Base-by-base conservation (phyloP, 92 coral and sea anemone species). In the Epizoanthus rinbou region DNA sequence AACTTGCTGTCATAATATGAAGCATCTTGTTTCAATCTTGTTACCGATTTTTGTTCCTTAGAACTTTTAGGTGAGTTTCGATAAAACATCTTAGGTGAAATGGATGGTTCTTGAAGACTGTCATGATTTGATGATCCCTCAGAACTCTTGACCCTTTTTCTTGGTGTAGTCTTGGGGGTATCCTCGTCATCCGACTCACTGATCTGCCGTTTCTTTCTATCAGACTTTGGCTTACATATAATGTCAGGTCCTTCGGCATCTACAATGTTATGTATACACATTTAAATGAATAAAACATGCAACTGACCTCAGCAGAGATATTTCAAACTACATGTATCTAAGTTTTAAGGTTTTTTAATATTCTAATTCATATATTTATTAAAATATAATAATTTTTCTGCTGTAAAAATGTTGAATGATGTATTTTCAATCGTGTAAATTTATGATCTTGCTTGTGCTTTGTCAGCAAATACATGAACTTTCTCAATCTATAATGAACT, bases 101-200 rank as follows among this genome's bases (percentile, higher is more conserved):
- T 58, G 54, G 54, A 47, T 17, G 68, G 45, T 1, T 37, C 82
- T 11, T 19, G 31, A 59, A 25, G 43, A 52, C 31, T 22, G 19
- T 59, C 21, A 8, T 52, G 52, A 19, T 19, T 25, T 35, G 68
- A 8, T 19, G 69, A 60, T 13, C 63, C 69, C 14, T 62, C 58
- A 5, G 19, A 33, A 21, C 70, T 60, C 64, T 60, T 76, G 19
- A 76, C 37, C 22, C 31, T 76, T 11, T 76, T 76, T 28, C 57
- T 76, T 8, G 82, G 82, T 58, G 64, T 64, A 41, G 0, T 19
- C 31, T 6, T 14, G 59, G 62, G 69, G 39, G 11, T 19, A 35
- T 54, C 37, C 10, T 76, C 69, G 10, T 76, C 82, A 60, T 76
- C 82, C 3, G 69, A 37, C 18, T 28, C 19, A 47, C 25, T 47